These are phyloP conservation scores for Anguilla obscura DNA, from an alignment of 2,797 vertebrate genomes.

Conservation along the genomic window DNA sequence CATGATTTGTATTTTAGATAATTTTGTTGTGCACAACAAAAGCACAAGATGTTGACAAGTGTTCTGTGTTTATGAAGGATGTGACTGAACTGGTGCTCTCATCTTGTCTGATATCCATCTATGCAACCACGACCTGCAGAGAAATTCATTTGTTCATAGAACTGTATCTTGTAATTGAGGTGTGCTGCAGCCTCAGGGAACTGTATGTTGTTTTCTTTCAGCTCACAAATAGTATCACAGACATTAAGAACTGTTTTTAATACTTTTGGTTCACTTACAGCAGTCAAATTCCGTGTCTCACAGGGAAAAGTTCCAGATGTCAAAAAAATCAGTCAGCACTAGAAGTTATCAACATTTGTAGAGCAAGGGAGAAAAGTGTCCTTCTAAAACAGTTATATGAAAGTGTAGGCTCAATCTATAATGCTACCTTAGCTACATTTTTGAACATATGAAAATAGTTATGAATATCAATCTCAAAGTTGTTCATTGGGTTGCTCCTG, in stretches of 20 bases:
- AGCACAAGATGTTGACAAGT: not conserved
- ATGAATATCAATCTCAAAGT: too few relatives aligned
- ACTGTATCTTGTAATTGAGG: conserved; percentile 27
- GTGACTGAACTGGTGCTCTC: not conserved
- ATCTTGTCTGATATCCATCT: conserved; percentile 30
- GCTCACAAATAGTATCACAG: conserved; percentile 32
- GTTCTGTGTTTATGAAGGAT: not conserved
- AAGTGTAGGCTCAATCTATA: too few relatives aligned
- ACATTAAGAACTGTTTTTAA: conserved; percentile 8
- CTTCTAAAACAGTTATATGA: too few relatives aligned
- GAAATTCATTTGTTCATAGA: conserved; percentile 35
- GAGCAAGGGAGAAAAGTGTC: too few relatives aligned
- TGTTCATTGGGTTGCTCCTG: too few relatives aligned
- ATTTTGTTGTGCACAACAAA: not conserved
- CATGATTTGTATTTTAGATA: not conserved
- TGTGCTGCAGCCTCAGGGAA: conserved; percentile 29
- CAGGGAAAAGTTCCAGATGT: too few relatives aligned
- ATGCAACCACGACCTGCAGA: conserved; percentile 27
- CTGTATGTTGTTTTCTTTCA: conserved; percentile 27
- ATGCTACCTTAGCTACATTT: too few relatives aligned
- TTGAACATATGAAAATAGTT: too few relatives aligned
- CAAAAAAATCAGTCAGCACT: too few relatives aligned
- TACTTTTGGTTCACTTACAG: not conserved
- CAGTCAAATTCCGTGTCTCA: not conserved
- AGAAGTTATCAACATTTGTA: too few relatives aligned